These are phyloP conservation scores for Catharus fuscescens DNA, from an alignment of 2,113 vertebrate species.

Conservation along the genomic window DNA sequence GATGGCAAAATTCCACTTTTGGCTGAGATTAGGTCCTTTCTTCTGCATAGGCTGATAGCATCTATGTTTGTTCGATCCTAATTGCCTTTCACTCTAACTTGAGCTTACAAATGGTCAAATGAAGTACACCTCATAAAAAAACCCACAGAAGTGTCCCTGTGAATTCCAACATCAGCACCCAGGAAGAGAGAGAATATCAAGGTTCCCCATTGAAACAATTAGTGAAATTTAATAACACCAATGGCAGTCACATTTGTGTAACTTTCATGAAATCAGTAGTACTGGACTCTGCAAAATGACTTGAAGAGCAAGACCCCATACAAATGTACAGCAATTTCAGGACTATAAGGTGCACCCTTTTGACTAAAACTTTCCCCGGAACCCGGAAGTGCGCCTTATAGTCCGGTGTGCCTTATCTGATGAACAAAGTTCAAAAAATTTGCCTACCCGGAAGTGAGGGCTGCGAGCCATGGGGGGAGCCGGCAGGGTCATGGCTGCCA, in stretches of 20 bases:
- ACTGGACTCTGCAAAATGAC: conserved; percentile 33
- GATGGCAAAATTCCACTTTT: background rate
- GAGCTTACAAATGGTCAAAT: background rate
- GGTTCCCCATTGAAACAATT: background rate
- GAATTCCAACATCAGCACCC: background rate
- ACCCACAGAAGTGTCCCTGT: background rate
- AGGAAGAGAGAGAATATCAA: background rate
- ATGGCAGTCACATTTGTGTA: conserved; percentile 50
- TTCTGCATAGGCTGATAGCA: background rate
- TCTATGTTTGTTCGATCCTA: background rate
- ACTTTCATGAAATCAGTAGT: conserved; percentile 55
- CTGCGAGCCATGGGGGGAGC: no score
- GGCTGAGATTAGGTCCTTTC: background rate
- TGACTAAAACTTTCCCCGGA: no score
- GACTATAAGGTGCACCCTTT: no score
- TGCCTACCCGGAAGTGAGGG: no score
- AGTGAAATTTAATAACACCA: conserved; percentile 35
- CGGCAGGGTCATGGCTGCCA: no score
- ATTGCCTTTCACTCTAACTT: background rate
- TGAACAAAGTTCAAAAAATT: no score
- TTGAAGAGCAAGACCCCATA: conserved; percentile 28
- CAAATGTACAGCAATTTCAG: background rate
- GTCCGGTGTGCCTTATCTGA: no score
- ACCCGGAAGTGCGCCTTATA: no score
- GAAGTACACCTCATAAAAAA: background rate